Conservation (phyloP, 2,888 invertebrate genomes). For the Chrysomela aeneicollis region DNA sequence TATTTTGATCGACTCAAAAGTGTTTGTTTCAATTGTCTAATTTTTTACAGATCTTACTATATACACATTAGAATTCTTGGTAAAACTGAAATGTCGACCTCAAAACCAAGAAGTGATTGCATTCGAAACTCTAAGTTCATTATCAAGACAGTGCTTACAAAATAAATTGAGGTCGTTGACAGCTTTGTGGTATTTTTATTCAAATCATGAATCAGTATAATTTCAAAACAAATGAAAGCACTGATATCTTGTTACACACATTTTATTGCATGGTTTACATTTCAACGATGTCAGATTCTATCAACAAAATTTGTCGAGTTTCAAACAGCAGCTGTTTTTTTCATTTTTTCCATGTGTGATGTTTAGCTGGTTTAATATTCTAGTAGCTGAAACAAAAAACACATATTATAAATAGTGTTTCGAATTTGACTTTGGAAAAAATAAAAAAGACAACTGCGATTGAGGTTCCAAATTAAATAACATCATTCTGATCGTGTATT, state of each 20-base stretch:
- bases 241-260: slow-evolving; percentile 14
- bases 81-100: neutral
- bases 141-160: slow-evolving; percentile 21
- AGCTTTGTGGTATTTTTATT: slow-evolving; percentile 1
- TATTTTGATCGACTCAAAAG: too few species aligned
- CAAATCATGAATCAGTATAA: neutral
- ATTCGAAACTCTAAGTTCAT: slow-evolving; percentile 26
- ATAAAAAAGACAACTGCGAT: slow-evolving; percentile 45
- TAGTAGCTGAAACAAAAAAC: slow-evolving; percentile 41
- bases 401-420: slow-evolving; percentile 17
- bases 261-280: slow-evolving; percentile 14
- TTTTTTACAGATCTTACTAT: too few species aligned
- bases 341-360: slow-evolving; percentile 33
- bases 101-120: neutral
- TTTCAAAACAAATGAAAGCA: slow-evolving; percentile 16
- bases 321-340: slow-evolving; percentile 30
- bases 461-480: slow-evolving; percentile 12
- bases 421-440: slow-evolving; percentile 31
- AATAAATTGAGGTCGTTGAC: slow-evolving; percentile 26
- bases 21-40: too few species aligned
- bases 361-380: slow-evolving; percentile 16
- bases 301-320: neutral
- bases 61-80: too few species aligned
- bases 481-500: neutral
- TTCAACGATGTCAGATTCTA: neutral